These are phyloP conservation scores for Drosophila gunungcola DNA, from an alignment of 1,140 invertebrate species.

Conservation along the genomic window DNA sequence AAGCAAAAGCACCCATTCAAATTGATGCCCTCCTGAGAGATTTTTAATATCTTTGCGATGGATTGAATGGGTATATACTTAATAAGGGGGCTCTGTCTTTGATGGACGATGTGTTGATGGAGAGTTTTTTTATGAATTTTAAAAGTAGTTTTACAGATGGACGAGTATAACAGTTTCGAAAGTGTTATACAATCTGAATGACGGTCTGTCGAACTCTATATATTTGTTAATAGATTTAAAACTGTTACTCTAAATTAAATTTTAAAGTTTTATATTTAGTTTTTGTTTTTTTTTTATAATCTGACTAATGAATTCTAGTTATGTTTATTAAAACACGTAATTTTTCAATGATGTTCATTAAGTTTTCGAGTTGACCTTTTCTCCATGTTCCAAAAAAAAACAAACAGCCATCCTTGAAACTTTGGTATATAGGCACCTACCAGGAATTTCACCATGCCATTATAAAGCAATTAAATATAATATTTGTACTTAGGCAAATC, in stretches of 20 bases:
- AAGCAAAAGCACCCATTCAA: constrained; percentile 27
- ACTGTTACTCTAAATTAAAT: too few relatives aligned
- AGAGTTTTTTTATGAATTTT: not conserved
- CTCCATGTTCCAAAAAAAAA: not conserved
- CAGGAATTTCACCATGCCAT: constrained; percentile 50
- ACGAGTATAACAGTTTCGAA: not conserved
- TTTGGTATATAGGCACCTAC: not conserved
- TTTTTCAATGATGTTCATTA: not conserved
- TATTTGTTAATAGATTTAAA: too few relatives aligned
- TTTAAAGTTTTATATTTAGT: too few relatives aligned
- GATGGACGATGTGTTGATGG: constrained; percentile 29
- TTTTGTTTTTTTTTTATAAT: not conserved
- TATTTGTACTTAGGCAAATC: constrained; percentile 48
- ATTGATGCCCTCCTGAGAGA: constrained; percentile 13
- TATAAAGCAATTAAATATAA: constrained; percentile 68
- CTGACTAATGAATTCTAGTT: not conserved
- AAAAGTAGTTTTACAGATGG: too few relatives aligned
- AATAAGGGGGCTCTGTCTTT: constrained; percentile 11
- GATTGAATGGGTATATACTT: constrained; percentile 3
- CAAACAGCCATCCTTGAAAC: constrained; percentile 1
- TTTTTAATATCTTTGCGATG: constrained; percentile 7
- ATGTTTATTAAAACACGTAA: not conserved
- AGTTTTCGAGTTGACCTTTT: too few relatives aligned
- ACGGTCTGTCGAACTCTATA: too few relatives aligned
- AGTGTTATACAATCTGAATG: not conserved